phyloP scores from a whole-genome alignment of 2,888 invertebrate genomes.

The Hedya salicella region DNA sequence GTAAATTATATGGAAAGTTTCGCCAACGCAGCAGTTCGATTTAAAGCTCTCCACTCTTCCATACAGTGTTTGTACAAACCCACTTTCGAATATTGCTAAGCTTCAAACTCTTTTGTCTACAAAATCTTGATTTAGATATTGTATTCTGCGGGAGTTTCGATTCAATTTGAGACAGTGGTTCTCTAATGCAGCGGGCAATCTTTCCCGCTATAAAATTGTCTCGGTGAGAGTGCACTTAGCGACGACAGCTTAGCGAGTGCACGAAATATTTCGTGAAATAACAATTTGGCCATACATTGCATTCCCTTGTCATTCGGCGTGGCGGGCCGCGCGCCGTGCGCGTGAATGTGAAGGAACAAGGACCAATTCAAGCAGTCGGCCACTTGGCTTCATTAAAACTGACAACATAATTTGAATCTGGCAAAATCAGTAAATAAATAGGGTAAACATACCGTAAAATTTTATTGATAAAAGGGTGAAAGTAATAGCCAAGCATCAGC shows the following conservation, averaged over 20 bases:
- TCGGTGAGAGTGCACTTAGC: conserved; percentile 49
- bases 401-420: background rate
- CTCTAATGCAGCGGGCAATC: conserved; percentile 43
- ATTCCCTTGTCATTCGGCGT: conserved; percentile 22
- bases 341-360: conserved; percentile 6
- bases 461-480: too few relatives aligned
- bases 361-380: background rate
- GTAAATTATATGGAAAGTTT: conserved; percentile 49
- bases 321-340: conserved; percentile 20
- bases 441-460: too few relatives aligned
- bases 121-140: conserved; percentile 42
- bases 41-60: conserved; percentile 35
- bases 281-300: conserved; percentile 54
- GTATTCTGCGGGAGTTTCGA: conserved; percentile 39
- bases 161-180: conserved; percentile 42
- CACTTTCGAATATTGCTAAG: conserved; percentile 42
- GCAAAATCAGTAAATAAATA: background rate
- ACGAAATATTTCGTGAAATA: conserved; percentile 56
- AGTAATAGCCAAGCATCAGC: too few relatives aligned
- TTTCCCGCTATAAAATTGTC: conserved; percentile 51
- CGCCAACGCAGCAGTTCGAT: conserved; percentile 35
- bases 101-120: conserved; percentile 40
- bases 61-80: conserved; percentile 35
- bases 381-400: background rate
- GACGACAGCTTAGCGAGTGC: conserved; percentile 52